These are phyloP conservation scores for Litocranius walleri DNA, from an alignment of 2,113 vertebrate genomes.

Conservation along the genomic window DNA sequence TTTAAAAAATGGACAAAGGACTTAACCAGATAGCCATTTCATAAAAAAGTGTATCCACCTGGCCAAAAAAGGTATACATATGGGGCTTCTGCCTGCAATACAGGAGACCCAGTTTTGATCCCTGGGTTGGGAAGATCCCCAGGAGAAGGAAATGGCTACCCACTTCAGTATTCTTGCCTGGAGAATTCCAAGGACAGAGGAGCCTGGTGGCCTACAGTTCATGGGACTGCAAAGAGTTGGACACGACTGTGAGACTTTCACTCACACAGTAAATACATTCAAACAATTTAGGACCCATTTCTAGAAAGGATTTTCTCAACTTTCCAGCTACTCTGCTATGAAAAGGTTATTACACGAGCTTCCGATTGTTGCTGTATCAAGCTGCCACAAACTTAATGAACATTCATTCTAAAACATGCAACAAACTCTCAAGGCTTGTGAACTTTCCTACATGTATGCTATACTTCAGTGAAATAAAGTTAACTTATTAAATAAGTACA, in stretches of 20 bases:
- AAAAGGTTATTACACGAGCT: background rate
- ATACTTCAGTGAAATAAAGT: background rate
- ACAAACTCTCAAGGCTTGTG: background rate
- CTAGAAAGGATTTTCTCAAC: constrained; percentile 56
- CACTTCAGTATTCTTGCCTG: background rate
- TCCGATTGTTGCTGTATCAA: background rate
- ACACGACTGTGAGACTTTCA: background rate
- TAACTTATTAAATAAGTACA: background rate
- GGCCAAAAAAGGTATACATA: background rate
- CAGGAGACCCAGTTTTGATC: background rate
- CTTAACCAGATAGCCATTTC: background rate
- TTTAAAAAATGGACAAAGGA: background rate
- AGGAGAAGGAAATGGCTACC: background rate
- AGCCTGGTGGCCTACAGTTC: background rate
- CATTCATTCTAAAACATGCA: background rate
- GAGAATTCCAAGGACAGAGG: background rate
- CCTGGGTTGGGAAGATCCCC: background rate
- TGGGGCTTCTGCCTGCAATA: background rate
- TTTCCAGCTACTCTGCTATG: constrained; percentile 6
- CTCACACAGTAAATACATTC: background rate
- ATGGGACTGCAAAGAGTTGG: background rate
- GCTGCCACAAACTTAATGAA: background rate
- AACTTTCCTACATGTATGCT: background rate
- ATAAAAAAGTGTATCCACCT: background rate
- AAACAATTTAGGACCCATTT: background rate